phyloP scores from a whole-genome alignment of 64 coral and sea anemone species.

The Trachythela sp. region DNA sequence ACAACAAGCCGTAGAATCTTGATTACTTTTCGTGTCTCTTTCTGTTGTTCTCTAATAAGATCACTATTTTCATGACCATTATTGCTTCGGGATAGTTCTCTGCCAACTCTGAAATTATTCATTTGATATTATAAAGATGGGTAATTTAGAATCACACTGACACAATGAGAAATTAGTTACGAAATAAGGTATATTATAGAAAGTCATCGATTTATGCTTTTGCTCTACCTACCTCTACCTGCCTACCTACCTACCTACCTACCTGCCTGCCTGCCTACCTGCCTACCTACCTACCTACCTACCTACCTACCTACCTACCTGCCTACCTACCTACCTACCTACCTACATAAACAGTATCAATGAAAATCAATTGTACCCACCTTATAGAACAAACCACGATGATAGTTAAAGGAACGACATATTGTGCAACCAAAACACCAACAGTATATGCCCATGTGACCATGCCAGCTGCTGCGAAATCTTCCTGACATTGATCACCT shows the following conservation, averaged over 20 bases:
- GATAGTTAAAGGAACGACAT: neutral
- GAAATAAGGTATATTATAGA: no score
- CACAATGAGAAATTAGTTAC: no score
- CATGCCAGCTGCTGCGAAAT: neutral
- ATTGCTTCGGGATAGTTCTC: neutral
- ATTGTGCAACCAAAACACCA: conserved; percentile 5
- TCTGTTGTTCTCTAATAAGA: conserved; percentile 14
- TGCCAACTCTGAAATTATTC: neutral
- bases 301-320: no score
- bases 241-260: no score
- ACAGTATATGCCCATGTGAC: neutral
- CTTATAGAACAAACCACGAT: neutral
- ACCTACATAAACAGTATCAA: no score
- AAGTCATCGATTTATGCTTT: no score
- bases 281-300: no score
- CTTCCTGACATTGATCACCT: neutral
- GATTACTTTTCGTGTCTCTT: neutral
- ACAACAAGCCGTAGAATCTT: neutral
- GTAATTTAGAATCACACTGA: neutral
- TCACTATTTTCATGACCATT: neutral
- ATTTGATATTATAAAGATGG: neutral
- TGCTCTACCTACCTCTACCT: no score
- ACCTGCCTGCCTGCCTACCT: no score
- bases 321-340: no score
- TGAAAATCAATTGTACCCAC: neutral